A percentile compares a stretch with the other conserved stretches of the same genome.
phyloP scores from a whole-genome alignment of 2,113 vertebrate genomes.

The Urocolius indicus region DNA sequence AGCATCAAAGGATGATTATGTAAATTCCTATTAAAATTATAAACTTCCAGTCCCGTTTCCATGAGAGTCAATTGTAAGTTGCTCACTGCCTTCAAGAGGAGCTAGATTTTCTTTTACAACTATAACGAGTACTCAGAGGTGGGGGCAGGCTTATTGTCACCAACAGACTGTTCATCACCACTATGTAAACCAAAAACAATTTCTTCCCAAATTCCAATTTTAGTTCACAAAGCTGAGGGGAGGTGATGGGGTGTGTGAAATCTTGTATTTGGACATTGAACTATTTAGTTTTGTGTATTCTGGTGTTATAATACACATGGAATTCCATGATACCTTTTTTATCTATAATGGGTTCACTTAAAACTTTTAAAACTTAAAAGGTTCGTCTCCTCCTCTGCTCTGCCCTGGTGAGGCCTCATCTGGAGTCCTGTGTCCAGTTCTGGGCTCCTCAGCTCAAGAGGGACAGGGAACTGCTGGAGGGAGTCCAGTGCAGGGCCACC shows the following conservation, averaged over 20 bases:
- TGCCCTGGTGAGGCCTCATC: no score
- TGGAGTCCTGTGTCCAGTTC: no score
- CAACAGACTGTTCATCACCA: neutral
- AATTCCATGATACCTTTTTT: neutral
- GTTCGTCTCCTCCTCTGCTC: no score
- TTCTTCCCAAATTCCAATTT: slow-evolving; percentile 5
- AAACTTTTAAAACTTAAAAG: no score
- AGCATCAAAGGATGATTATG: slow-evolving; percentile 3
- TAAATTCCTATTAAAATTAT: slow-evolving; percentile 13
- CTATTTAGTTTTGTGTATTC: neutral
- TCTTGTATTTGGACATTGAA: neutral
- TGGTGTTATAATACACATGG: neutral
- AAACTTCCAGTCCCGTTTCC: neutral
- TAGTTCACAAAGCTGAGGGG: neutral
- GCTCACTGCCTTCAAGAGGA: neutral
- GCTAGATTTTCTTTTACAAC: neutral
- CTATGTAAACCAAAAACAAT: neutral
- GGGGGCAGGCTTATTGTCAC: neutral
- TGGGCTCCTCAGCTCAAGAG: no score
- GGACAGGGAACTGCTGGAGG: no score
- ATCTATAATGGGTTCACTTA: neutral
- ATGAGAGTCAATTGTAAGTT: neutral
- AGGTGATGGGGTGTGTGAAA: neutral
- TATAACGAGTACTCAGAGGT: neutral
- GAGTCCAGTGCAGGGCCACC: no score